Percentiles rank a stretch among this genome's conserved stretches.
These are phyloP conservation scores for Minunthozetes semirufus DNA, from an alignment of 2,888 invertebrate genomes.

Conservation along the genomic window DNA sequence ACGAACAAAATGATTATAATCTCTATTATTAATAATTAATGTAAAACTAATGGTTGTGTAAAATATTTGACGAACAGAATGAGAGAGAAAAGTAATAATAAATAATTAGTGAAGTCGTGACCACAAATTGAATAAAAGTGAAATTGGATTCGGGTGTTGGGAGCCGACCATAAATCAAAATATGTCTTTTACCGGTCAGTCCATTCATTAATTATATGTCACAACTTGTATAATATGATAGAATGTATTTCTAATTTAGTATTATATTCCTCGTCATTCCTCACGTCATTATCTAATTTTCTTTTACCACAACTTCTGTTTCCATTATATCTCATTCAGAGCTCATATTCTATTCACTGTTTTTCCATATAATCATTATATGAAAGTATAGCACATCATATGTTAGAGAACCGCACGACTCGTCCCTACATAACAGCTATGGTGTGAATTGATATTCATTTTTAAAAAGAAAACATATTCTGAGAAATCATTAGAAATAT, in stretches of 20 bases:
- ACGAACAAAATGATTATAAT: no score
- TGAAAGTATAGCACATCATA: neutral
- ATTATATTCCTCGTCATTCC: neutral
- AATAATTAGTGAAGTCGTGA: neutral
- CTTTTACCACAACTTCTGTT: neutral
- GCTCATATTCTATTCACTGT: neutral
- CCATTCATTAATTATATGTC: slow-evolving; percentile 5
- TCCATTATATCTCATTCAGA: neutral
- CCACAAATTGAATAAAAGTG: neutral
- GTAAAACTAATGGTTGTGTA: no score
- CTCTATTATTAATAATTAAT: no score
- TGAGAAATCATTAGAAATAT: neutral
- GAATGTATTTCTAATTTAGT: neutral
- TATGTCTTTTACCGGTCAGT: neutral
- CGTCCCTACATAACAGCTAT: neutral
- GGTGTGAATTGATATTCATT: slow-evolving; percentile 4
- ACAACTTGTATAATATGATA: neutral
- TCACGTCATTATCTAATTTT: slow-evolving; percentile 21
- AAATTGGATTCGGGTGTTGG: neutral
- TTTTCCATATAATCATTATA: neutral
- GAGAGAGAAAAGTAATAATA: no score
- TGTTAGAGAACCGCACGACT: neutral
- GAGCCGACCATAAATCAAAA: neutral
- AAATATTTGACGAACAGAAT: no score
- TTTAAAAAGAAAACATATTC: neutral